These are phyloP conservation scores for Dorcus hopei DNA, from an alignment of 2,888 invertebrate species.

Conservation along the genomic window DNA sequence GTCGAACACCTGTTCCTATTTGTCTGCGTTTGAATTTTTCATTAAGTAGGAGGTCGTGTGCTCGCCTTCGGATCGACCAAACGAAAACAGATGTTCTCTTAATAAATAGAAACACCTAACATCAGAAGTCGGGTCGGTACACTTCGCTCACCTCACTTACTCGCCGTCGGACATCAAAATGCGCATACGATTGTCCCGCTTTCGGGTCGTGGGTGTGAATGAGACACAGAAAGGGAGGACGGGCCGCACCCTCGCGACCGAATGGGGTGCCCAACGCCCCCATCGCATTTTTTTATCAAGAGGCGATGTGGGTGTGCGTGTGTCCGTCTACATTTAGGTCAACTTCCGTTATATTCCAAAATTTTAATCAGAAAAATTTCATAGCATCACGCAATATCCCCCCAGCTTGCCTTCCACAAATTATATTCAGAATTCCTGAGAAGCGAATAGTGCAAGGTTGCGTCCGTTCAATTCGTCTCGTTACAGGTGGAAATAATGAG, in stretches of 20 bases:
- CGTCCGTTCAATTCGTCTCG: constrained; percentile 20
- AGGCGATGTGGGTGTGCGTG: background rate
- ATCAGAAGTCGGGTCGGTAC: background rate
- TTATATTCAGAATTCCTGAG: constrained; percentile 11
- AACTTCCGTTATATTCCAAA: no score
- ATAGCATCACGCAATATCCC: no score
- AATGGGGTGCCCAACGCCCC: constrained; percentile 17
- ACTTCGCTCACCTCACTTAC: background rate
- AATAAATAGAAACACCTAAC: background rate
- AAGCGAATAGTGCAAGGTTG: constrained; percentile 3
- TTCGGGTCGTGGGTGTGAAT: constrained; percentile 13
- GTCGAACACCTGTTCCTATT: constrained; percentile 1
- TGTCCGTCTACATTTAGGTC: background rate
- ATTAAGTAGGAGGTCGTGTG: background rate
- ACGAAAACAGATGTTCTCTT: background rate
- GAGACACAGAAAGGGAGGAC: constrained; percentile 16
- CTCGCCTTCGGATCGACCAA: background rate
- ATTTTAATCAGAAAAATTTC: no score
- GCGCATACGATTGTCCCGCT: constrained; percentile 12
- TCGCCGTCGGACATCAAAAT: constrained; percentile 1
- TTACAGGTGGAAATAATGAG: constrained; percentile 31
- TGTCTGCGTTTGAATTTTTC: background rate
- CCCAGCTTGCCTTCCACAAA: background rate
- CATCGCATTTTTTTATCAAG: constrained; percentile 7
- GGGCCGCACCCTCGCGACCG: constrained; percentile 13